phyloP scores from a whole-genome alignment of 1,140 invertebrate genomes.

The Matsumurasca onukii region DNA sequence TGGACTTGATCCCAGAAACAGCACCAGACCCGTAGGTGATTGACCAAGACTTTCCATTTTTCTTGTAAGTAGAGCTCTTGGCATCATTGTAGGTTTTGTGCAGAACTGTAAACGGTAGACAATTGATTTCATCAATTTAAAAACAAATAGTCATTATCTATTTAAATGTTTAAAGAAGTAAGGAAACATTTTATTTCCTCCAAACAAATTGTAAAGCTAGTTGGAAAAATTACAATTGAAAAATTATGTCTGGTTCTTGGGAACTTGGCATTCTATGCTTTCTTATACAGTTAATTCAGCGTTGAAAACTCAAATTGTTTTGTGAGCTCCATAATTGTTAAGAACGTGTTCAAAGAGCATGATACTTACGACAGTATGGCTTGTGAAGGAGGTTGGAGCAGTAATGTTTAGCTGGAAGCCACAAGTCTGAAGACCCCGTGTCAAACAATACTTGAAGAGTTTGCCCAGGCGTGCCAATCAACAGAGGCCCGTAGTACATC shows the following conservation, averaged over 20 bases:
- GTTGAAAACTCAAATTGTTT: too few species aligned
- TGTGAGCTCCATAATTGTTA: too few species aligned
- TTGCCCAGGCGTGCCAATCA: slow-evolving; percentile 32
- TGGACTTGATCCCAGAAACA: slow-evolving; percentile 3
- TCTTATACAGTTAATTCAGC: too few species aligned
- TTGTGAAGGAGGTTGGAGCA: background rate
- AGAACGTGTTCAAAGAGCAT: background rate
- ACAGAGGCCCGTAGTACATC: slow-evolving; percentile 33
- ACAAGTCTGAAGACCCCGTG: slow-evolving; percentile 37
- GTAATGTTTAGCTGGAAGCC: slow-evolving; percentile 34
- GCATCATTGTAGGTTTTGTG: slow-evolving; percentile 24
- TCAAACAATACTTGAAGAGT: slow-evolving; percentile 35
- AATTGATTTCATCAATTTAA: too few species aligned
- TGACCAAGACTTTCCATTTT: slow-evolving; percentile 5
- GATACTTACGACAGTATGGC: slow-evolving; percentile 25
- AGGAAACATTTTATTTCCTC: too few species aligned
- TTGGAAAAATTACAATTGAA: too few species aligned
- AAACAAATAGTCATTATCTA: too few species aligned
- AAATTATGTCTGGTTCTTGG: too few species aligned
- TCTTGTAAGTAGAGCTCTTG: slow-evolving; percentile 18
- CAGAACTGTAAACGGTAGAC: slow-evolving; percentile 10
- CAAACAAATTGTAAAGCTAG: too few species aligned
- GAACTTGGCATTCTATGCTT: too few species aligned
- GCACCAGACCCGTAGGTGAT: slow-evolving; percentile 30
- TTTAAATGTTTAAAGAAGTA: too few species aligned